A percentile compares a stretch with the other conserved stretches of the same genome.
phyloP scores from a whole-genome alignment of 2,113 vertebrate genomes.

The Turnix velox region DNA sequence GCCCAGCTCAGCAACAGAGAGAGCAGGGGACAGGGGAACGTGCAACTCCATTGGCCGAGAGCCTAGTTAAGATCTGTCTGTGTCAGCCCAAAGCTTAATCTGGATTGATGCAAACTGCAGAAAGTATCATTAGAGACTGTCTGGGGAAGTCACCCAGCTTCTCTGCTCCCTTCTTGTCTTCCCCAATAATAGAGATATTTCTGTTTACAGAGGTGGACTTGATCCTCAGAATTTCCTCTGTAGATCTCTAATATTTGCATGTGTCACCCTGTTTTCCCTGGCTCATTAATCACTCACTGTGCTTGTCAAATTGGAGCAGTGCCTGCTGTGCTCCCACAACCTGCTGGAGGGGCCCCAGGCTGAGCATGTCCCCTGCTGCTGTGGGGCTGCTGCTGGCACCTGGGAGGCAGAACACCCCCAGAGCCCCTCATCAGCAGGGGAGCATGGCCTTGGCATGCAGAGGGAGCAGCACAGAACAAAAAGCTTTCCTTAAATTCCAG shows the following conservation, averaged over 20 bases:
- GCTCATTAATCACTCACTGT: slow-evolving; percentile 64
- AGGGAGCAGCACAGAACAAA: not conserved
- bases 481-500: not conserved
- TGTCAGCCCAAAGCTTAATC: slow-evolving; percentile 65
- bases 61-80: slow-evolving; percentile 52
- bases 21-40: not conserved
- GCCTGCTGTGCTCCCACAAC: slow-evolving; percentile 37
- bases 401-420: not conserved
- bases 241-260: slow-evolving; percentile 58
- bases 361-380: not conserved
- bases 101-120: slow-evolving; percentile 69
- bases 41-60: slow-evolving; percentile 32
- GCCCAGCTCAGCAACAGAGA: slow-evolving; percentile 30
- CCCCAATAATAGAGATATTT: slow-evolving; percentile 56
- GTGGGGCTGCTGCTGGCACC: not conserved
- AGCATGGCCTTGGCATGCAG: not conserved
- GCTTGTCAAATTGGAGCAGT: slow-evolving; percentile 50
- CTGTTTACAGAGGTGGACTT: slow-evolving; percentile 63
- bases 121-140: slow-evolving; percentile 62
- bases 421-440: not conserved
- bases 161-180: slow-evolving; percentile 54
- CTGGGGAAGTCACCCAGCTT: slow-evolving; percentile 40
- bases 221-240: slow-evolving; percentile 59
- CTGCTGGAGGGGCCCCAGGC: not conserved
- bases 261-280: slow-evolving; percentile 61